A percentile compares a stretch with the other conserved stretches of the same genome.
Evolutionary conservation across 2,113 vertebrate species (phyloP).

Genomic region (Silurus meridionalis): DNA sequence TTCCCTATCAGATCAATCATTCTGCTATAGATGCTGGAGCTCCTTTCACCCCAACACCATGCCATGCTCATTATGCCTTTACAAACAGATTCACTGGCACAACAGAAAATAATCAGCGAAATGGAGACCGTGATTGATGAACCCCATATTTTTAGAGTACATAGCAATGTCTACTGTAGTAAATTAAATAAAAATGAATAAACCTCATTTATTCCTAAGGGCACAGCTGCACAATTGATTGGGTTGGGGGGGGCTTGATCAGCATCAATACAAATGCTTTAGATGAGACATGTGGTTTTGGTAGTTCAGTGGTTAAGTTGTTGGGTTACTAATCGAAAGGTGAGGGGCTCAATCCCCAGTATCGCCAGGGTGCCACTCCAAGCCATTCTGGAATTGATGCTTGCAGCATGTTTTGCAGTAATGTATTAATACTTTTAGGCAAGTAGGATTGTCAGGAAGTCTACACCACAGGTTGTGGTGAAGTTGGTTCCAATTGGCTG

Average conservation of each 20-base stretch:
- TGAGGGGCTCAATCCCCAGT: no score
- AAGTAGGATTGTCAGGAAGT: no score
- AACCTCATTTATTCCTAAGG: neutral
- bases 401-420: no score
- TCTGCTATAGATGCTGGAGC: neutral
- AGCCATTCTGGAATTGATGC: no score
- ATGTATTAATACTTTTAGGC: no score
- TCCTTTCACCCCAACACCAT: neutral
- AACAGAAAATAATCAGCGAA: neutral
- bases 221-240: neutral
- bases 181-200: neutral
- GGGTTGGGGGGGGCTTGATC: neutral
- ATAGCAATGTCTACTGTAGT: neutral
- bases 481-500: no score
- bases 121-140: neutral
- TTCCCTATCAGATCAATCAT: constrained; percentile 1
- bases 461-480: no score
- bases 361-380: no score
- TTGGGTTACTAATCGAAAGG: no score
- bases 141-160: neutral
- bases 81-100: neutral
- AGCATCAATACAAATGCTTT: neutral
- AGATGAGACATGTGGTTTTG: neutral
- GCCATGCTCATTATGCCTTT: constrained; percentile 17
- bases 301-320: no score